Base-by-base conservation (phyloP, 2,797 vertebrate genomes). In the Trematomus bernacchii region DNA sequence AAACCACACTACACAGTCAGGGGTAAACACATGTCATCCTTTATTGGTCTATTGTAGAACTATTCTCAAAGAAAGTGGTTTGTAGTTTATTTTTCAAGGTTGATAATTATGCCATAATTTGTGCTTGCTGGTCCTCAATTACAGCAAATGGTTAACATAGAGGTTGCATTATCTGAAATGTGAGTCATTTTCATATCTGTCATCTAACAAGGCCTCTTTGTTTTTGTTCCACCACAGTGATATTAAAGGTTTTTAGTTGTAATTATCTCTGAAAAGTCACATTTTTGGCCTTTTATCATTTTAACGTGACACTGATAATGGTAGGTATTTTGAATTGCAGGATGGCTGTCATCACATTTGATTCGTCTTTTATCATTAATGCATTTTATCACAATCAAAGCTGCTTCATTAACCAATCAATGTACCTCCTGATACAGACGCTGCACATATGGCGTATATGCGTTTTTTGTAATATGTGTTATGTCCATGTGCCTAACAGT, bases 141-240 rank as follows among this genome's bases (percentile, higher is more conserved):
- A 33, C 18, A 54, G 21, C 23, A 33, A 18, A 57, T 18, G 10
- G 12, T 48, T 11, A 4, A 2, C 0, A 4, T 3, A 50, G 1
- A 16, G 16, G 23, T 54, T 13, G 1, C 3, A 19, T 37, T 33
- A 43, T 59, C 16, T 53, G 64, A 59, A 62, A 44, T 59, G 33
- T 43, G 14, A 68, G 48, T 71, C 58, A 27, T 27, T 27, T 27
- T 27, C 27, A 18, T 1, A 19, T 69, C 16, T 2, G 3, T 68
- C 44, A 13, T 40, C 5, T 58, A 9, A 7, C 2, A 71, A 11
- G 10, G 19, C n/a, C 1, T 3, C 23, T 1, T 46, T 40, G n/a
- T n/a, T 55, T 50, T 55, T 70, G 18, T 50, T 54, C 48, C 43
- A 6, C 21, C 42, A 10, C 63, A 60, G 48, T 50, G n/a, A 60